phyloP scores from a whole-genome alignment of 2,113 vertebrate genomes.

The Anolis sagrei region DNA sequence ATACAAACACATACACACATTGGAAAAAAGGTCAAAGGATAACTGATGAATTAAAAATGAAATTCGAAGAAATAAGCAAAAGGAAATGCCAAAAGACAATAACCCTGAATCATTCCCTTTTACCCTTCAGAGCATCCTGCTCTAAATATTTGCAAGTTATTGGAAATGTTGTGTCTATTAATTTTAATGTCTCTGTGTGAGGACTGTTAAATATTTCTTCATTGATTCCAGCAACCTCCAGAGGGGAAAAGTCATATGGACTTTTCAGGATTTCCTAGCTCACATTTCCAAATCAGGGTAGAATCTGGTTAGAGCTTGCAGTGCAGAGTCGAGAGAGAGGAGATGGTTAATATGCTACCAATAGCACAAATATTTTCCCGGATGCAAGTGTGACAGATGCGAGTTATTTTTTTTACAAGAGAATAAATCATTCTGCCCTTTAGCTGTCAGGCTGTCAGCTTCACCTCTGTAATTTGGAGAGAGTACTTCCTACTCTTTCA shows the following conservation, averaged over 20 bases:
- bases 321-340: constrained; percentile 20
- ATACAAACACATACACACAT: too few relatives aligned
- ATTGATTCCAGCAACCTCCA: background rate
- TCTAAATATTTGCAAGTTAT: background rate
- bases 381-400: constrained; percentile 44
- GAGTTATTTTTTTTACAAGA: constrained; percentile 42
- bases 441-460: constrained; percentile 35
- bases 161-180: background rate
- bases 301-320: background rate
- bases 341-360: constrained; percentile 29
- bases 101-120: background rate
- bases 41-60: background rate
- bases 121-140: background rate
- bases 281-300: background rate
- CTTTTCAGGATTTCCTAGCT: background rate
- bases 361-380: constrained; percentile 38
- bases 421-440: constrained; percentile 53
- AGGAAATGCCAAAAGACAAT: background rate
- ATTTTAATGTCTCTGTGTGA: background rate
- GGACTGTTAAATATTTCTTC: background rate
- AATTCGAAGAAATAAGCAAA: background rate
- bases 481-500: constrained; percentile 51
- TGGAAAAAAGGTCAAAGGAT: background rate
- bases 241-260: too few relatives aligned
- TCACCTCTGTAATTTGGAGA: constrained; percentile 52